Evolutionary conservation across 1,140 invertebrate genomes (phyloP).

Genomic region (Ericerus pela): DNA sequence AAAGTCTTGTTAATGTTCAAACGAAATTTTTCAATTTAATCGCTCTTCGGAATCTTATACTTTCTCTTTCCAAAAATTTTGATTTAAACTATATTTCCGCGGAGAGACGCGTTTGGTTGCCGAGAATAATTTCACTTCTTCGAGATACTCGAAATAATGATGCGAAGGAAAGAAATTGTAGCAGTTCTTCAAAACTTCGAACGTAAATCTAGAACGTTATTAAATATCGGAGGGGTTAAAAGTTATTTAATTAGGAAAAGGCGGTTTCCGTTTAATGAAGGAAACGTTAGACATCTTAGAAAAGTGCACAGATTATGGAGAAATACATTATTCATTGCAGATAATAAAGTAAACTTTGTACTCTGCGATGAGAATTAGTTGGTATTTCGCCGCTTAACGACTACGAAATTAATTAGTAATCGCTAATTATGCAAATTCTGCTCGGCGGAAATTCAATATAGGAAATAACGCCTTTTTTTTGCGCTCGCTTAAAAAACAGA

Average conservation of each 20-base stretch:
- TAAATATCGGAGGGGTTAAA: conserved; percentile 10
- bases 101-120: neutral
- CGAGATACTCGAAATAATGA: conserved; percentile 6
- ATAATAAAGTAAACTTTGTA: conserved; percentile 3
- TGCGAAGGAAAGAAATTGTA: conserved; percentile 7
- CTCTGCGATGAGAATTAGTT: conserved; percentile 3
- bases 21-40: too few relatives aligned
- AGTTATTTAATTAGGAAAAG: conserved; percentile 9
- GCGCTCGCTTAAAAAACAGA: conserved; percentile 4
- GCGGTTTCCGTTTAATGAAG: conserved; percentile 3
- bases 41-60: too few relatives aligned
- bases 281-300: conserved; percentile 7
- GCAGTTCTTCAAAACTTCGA: conserved; percentile 8
- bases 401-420: conserved; percentile 7
- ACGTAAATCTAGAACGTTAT: conserved; percentile 3
- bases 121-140: conserved; percentile 7
- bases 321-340: conserved; percentile 6
- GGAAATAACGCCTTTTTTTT: conserved; percentile 11
- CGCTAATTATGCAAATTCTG: conserved; percentile 9
- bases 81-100: conserved; percentile 8
- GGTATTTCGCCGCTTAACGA: conserved; percentile 8
- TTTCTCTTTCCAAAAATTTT: neutral
- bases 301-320: conserved; percentile 5
- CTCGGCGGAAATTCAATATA: conserved; percentile 6
- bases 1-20: too few relatives aligned